Base-by-base conservation (phyloP, 2,113 vertebrate genomes). In the Actenoides hombroni region DNA sequence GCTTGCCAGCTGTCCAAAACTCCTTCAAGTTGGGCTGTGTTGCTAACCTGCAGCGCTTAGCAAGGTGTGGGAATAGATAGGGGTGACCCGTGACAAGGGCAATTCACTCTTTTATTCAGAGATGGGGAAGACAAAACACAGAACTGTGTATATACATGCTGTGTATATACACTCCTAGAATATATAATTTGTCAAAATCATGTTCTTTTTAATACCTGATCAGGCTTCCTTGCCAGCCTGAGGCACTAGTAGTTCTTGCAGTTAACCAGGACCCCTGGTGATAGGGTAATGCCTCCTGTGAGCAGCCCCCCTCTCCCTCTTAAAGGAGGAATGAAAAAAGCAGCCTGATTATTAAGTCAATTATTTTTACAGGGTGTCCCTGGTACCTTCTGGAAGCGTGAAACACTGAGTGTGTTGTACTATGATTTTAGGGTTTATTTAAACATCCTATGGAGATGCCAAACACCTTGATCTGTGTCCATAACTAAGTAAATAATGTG, bases 141-240 rank as follows among this genome's bases (percentile, higher is more conserved):
- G 84, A 92, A 88, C 63, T 51, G 49, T 51, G 49, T 51, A 51
- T 51, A 25, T 51, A 51, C 88, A 94, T 85, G 95, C 56, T 91
- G 69, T 42, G 11, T 91, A 84, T 89, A 95, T 94, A 78, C 71
- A 53, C 54, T 70, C 60, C 74, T 91, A 89, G 97, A 95, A 97
- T 96, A 79, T 26, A 87, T 92, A 95, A 97, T 97, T 97, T 97
- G 75, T 97, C 95, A 97, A 97, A 97, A 97, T 92, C 67, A 65
- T 95, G 85, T 91, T 95, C 95, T 96, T 96, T 91, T 96, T 94
- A 97, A 95, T 86, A 81, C 73, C 81, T 94, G 95, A 92, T 97
- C 59, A 94, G 86, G 88, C 84, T 87, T 76, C 71, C 39, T 95
- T 94, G 86, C 73, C 86, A 96, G 92, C 84, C 86, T 89, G 49